These are phyloP conservation scores for Solenopsis invicta DNA, from an alignment of 1,140 invertebrate genomes.

Conservation along the genomic window DNA sequence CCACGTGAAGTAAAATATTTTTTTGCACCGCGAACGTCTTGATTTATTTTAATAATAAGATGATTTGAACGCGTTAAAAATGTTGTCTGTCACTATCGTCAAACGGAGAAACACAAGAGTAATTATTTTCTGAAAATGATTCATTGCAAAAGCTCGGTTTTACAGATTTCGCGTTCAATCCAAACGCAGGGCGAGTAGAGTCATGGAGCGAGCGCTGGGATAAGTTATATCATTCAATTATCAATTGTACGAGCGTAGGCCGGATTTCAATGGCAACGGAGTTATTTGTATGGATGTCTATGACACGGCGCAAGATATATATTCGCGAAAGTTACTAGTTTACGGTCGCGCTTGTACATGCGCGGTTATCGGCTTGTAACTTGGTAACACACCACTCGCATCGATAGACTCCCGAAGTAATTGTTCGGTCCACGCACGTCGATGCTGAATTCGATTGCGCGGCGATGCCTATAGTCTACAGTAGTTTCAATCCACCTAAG, in stretches of 20 bases:
- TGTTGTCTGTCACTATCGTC: background rate
- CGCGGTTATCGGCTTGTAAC: slow-evolving; percentile 47
- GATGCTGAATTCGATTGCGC: slow-evolving; percentile 48
- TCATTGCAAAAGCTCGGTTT: background rate
- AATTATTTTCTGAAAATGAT: background rate
- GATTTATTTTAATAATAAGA: background rate
- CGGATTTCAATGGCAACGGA: slow-evolving; percentile 34
- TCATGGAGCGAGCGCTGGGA: background rate
- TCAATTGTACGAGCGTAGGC: slow-evolving; percentile 28
- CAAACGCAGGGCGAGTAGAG: background rate
- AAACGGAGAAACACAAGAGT: background rate
- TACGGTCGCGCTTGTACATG: slow-evolving; percentile 5
- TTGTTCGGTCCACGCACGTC: slow-evolving; percentile 61
- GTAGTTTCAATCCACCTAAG: slow-evolving; percentile 44
- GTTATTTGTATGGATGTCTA: slow-evolving; percentile 4
- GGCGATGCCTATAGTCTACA: slow-evolving; percentile 2
- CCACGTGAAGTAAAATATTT: background rate
- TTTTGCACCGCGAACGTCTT: background rate
- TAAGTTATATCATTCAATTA: slow-evolving; percentile 49
- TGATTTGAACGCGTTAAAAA: background rate
- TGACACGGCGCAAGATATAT: slow-evolving; percentile 29
- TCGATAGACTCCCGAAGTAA: slow-evolving; percentile 50
- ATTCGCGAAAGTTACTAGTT: slow-evolving; percentile 6
- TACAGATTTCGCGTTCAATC: background rate
- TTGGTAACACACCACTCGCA: slow-evolving; percentile 30